Percentiles rank a stretch among this genome's conserved stretches.
phyloP scores from a whole-genome alignment of 2,113 vertebrate genomes.

The Orycteropus afer region DNA sequence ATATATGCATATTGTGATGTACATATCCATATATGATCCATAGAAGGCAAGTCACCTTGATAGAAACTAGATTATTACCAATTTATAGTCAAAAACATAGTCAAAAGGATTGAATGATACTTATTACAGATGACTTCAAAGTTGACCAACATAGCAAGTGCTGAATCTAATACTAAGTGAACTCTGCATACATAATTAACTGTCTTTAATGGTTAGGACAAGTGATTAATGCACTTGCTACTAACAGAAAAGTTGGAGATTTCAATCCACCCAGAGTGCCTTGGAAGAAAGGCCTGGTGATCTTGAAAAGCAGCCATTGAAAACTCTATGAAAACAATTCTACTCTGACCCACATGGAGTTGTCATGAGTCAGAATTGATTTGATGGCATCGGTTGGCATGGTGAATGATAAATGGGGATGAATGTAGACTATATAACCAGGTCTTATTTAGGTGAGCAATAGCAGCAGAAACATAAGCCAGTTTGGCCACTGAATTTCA shows the following conservation, averaged over 20 bases:
- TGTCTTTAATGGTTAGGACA: background rate
- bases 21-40: too few species aligned
- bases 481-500: background rate
- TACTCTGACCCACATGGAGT: too few species aligned
- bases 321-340: too few species aligned
- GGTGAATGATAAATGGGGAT: background rate
- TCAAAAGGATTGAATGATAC: conserved; percentile 4
- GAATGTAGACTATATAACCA: background rate
- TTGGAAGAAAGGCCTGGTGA: too few species aligned
- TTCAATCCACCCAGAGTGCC: too few species aligned
- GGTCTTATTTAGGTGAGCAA: background rate
- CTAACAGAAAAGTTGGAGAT: too few species aligned
- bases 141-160: background rate
- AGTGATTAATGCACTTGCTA: too few species aligned
- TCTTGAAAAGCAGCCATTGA: too few species aligned
- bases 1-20: background rate
- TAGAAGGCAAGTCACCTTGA: background rate
- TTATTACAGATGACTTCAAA: conserved; percentile 27
- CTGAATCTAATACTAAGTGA: conserved; percentile 13
- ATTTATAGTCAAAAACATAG: background rate
- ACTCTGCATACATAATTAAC: background rate
- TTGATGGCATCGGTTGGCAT: too few species aligned
- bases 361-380: too few species aligned
- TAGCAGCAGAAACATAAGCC: background rate
- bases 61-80: background rate